phyloP scores from a whole-genome alignment of 2,888 invertebrate species.

The Melinaea menophilus region DNA sequence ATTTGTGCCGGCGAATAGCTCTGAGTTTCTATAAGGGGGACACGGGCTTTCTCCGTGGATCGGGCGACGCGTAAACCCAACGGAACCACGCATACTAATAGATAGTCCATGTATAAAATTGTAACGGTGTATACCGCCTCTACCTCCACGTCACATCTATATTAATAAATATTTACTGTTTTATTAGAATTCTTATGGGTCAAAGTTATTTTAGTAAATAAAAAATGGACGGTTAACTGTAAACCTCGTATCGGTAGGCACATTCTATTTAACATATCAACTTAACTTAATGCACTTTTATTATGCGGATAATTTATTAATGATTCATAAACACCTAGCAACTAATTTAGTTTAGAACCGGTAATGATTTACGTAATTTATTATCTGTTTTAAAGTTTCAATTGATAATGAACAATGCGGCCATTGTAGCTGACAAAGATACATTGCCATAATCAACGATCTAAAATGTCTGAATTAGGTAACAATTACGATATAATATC shows the following conservation, averaged over 20 bases:
- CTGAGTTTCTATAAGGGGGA: slow-evolving; percentile 56
- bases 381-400: slow-evolving; percentile 65
- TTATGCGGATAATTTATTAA: slow-evolving; percentile 39
- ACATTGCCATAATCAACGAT: slow-evolving; percentile 64
- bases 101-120: slow-evolving; percentile 64
- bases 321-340: slow-evolving; percentile 67
- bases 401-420: slow-evolving; percentile 67
- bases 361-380: slow-evolving; percentile 71
- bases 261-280: slow-evolving; percentile 42
- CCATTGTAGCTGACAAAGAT: slow-evolving; percentile 72
- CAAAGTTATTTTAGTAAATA: slow-evolving; percentile 54
- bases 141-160: slow-evolving; percentile 48
- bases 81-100: slow-evolving; percentile 69
- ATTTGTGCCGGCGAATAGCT: slow-evolving; percentile 55
- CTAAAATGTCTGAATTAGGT: slow-evolving; percentile 66
- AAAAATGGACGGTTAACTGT: slow-evolving; percentile 48
- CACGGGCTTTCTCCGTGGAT: slow-evolving; percentile 66
- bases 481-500: slow-evolving; percentile 40
- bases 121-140: slow-evolving; percentile 68
- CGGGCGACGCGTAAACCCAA: slow-evolving; percentile 54
- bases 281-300: slow-evolving; percentile 27
- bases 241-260: slow-evolving; percentile 38
- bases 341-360: slow-evolving; percentile 61
- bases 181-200: slow-evolving; percentile 60
- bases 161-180: slow-evolving; percentile 68